phyloP scores from a whole-genome alignment of 2,797 vertebrate species.

The Microctenopoma lineatum region DNA sequence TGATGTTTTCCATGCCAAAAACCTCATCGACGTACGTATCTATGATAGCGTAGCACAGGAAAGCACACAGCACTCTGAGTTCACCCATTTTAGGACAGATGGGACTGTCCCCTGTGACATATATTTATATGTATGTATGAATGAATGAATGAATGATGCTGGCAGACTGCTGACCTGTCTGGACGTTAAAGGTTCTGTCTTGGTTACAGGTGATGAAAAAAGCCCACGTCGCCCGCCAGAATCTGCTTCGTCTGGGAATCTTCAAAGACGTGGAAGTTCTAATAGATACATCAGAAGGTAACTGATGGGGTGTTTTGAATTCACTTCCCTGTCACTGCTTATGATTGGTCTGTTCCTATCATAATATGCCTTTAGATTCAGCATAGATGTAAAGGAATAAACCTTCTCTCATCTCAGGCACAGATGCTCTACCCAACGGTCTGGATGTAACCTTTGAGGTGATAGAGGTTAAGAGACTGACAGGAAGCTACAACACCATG shows the following conservation, averaged over 20 bases:
- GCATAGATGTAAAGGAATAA: neutral
- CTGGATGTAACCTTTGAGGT: slow-evolving; percentile 96
- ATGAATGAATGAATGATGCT: no score
- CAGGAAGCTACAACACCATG: slow-evolving; percentile 98
- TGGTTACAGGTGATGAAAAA: slow-evolving; percentile 91
- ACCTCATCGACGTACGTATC: slow-evolving; percentile 92
- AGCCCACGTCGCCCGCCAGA: slow-evolving; percentile 91
- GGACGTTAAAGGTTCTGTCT: neutral
- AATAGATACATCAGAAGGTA: slow-evolving; percentile 94
- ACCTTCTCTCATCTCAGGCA: slow-evolving; percentile 76
- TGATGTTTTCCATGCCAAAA: slow-evolving; percentile 93
- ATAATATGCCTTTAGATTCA: neutral
- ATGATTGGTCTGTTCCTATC: neutral
- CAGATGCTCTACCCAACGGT: slow-evolving; percentile 92
- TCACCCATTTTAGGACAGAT: neutral
- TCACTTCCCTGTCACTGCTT: neutral
- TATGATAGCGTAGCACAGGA: no score
- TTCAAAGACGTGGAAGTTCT: slow-evolving; percentile 96
- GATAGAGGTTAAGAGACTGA: slow-evolving; percentile 90
- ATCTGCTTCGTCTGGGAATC: slow-evolving; percentile 91
- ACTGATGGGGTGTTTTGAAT: neutral
- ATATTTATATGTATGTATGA: no score
- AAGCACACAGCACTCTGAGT: neutral
- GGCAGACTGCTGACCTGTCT: neutral
- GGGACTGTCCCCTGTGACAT: no score